Base-by-base conservation (phyloP, 2,113 vertebrate genomes). In the Ramphastos sulfuratus region DNA sequence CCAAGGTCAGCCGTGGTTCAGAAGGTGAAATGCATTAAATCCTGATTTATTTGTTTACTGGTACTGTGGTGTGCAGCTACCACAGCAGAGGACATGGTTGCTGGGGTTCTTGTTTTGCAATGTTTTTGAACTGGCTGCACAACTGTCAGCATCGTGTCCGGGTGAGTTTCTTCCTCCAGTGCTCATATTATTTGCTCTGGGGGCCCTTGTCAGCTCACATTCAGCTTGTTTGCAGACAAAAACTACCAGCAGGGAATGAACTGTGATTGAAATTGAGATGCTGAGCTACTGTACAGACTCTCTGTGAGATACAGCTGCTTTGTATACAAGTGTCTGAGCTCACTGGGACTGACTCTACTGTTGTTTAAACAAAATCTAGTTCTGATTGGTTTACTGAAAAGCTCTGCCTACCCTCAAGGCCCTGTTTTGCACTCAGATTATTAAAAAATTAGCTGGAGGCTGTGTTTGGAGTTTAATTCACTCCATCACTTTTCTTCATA, bases 171-270 rank as follows among this genome's bases (percentile, higher is more conserved):
- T 33, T 59, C 46, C 64, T 33, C 54, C 84, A 65, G 15, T 27
- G 39, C 82, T 75, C 17, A 0, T 52, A 80, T 73, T 77, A 54
- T 87, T 84, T 94, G 82, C 82, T 95, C 90, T 81, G 91, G 71
- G 91, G 91, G 70, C 94, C 87, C 87, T 87, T 74, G 65, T 91
- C 89, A 82, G 70, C 64, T 94, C 89, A 77, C 64, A 85, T 89
- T 94, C 92, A 91, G 63, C 87, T 92, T 93, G 89, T 96, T 90
- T 96, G 91, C 89, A 92, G 76, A 82, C 85, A 95, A 97, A 95
- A 95, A 90, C 77, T 77, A 73, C 78, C 84, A 90, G 74, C 85
- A 90, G 88, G 79, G 73, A 95, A 89, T 82, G 89, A 95, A 14
- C 66, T 69, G 93, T 75, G 76, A 90, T 89, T 82, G 91, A 94